Base-by-base conservation (phyloP, 2,797 vertebrate species). In the Argentina silus region DNA sequence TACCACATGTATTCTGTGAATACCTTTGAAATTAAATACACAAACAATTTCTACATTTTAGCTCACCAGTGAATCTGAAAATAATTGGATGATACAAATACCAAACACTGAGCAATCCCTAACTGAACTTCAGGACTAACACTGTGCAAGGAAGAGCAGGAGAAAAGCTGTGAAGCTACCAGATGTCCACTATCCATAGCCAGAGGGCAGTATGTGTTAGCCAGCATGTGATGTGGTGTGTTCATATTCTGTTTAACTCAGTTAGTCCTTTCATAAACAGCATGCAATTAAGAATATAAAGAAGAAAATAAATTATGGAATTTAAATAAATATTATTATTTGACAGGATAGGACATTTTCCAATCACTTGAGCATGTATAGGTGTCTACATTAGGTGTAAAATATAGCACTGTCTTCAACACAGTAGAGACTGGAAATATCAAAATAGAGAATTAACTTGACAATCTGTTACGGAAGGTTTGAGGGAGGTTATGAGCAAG, bases 61-160 rank as follows among this genome's bases (percentile, higher is more conserved):
- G 23, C 21, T 59, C 3, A 66, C 17, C 42, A 43, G 14, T 61
- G 42, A 68, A 62, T 17, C 12, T 23, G 27, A 14, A 51, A 36
- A 19, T 23, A 60, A 71, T 71, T 77, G 67, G 61, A 68, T 61
- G 43, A 68, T 64, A 11, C 51, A 44, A 77, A 2, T 56, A 44
- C 15, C 3, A 69, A 69, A 60, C 36, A 60, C 70, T 80, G 78
- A 82, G 9, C 82, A n/a, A 60, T 63, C 69, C 68, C 15, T 69
- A 73, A 11, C 90, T 91, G 89, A 21, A 23, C 19, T 45, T 65
- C 43, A 48, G 14, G 5, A 65, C 17, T 45, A 19, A 91, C 93
- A 94, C 94, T 95, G 14, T 64, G 93, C 93, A 93, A 91, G 90
- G 72, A 60, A 50, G 89, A 91, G 85, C 88, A 89, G 87, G 89